phyloP scores from a whole-genome alignment of 2,888 invertebrate genomes.

The Hirtodrosophila alboralis region DNA sequence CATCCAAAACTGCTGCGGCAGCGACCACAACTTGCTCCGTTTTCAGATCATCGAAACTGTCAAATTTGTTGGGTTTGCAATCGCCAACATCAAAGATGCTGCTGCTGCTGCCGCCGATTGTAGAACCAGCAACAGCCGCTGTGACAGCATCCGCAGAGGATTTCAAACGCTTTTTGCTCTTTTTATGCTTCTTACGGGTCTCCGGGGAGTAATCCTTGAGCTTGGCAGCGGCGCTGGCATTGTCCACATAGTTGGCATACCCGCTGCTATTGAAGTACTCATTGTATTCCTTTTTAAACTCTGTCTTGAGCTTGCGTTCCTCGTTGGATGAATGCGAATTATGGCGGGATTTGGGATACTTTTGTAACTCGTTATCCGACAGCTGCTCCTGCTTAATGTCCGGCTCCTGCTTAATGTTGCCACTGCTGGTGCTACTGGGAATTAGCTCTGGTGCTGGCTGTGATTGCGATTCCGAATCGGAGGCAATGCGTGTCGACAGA shows the following conservation, averaged over 20 bases:
- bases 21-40: constrained; percentile 70
- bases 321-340: constrained; percentile 84
- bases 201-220: constrained; percentile 84
- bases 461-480: constrained; percentile 86
- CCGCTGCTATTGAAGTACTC: constrained; percentile 60
- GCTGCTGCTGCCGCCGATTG: constrained; percentile 19
- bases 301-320: constrained; percentile 83
- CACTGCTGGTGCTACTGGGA: not conserved
- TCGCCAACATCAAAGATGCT: constrained; percentile 57
- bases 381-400: constrained; percentile 86
- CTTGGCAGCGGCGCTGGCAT: constrained; percentile 43
- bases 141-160: constrained; percentile 75
- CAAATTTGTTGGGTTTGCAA: constrained; percentile 82
- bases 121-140: not conserved
- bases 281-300: constrained; percentile 80
- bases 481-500: constrained; percentile 88
- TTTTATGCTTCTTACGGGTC: constrained; percentile 91
- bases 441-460: constrained; percentile 64
- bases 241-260: constrained; percentile 40
- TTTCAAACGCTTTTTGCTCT: constrained; percentile 92
- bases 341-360: constrained; percentile 64
- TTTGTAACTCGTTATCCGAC: constrained; percentile 61
- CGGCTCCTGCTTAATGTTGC: constrained; percentile 65
- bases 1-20: constrained; percentile 11
- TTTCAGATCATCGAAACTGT: constrained; percentile 85